phyloP scores from a whole-genome alignment of 1,140 invertebrate genomes.

The Drosophila parabipectinata region DNA sequence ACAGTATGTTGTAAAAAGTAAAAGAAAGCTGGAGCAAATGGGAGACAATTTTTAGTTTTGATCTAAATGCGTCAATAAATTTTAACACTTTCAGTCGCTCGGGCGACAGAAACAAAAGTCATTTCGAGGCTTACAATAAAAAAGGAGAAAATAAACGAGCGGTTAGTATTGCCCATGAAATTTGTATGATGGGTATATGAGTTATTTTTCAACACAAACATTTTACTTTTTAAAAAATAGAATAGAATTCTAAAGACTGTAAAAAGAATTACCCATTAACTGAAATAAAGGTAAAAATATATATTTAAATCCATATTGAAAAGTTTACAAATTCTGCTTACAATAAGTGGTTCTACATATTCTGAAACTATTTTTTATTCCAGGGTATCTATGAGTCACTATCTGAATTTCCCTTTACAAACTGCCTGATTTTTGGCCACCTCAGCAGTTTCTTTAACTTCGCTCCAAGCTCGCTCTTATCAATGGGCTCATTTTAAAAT shows the following conservation, averaged over 20 bases:
- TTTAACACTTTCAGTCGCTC: slow-evolving; percentile 74
- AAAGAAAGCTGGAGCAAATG: slow-evolving; percentile 40
- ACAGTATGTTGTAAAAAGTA: slow-evolving; percentile 11
- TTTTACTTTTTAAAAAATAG: neutral
- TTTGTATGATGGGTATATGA: neutral
- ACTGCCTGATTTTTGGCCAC: slow-evolving; percentile 45
- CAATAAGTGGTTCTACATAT: too few relatives aligned
- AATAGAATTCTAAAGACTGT: neutral
- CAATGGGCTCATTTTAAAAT: slow-evolving; percentile 79
- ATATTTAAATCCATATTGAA: too few relatives aligned
- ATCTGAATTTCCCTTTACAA: neutral
- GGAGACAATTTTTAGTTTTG: slow-evolving; percentile 78
- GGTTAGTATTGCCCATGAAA: slow-evolving; percentile 15
- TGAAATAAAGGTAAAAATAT: too few relatives aligned
- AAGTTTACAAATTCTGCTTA: too few relatives aligned
- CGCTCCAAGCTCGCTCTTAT: slow-evolving; percentile 47
- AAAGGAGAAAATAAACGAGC: slow-evolving; percentile 33
- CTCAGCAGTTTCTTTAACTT: slow-evolving; percentile 64
- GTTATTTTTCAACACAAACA: neutral
- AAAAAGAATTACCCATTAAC: too few relatives aligned
- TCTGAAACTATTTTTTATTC: neutral
- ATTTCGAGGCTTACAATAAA: slow-evolving; percentile 66
- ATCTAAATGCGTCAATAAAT: slow-evolving; percentile 83
- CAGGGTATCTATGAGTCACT: neutral
- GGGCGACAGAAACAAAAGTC: slow-evolving; percentile 73